Evolutionary conservation across 2,888 invertebrate genomes (phyloP), one percentile per base, ranked within the genome.

Genomic region (Agrochola litura): DNA sequence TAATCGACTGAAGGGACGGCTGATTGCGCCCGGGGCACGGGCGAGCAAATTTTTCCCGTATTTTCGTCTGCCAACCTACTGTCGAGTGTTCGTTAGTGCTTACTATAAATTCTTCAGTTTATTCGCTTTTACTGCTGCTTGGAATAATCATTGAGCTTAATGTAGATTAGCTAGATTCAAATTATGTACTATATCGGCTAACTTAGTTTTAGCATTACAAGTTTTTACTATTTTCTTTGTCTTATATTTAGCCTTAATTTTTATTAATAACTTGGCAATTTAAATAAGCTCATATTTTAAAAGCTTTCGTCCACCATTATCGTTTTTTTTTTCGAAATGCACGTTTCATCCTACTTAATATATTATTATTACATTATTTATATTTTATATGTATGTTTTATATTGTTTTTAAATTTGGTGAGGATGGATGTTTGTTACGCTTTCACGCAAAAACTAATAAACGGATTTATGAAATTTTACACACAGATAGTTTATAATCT

Each of bases 1-100:
- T 88, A 96, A 96, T 96, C 96, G 95, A 89, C 92, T 93, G 94
- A 94, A 95, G 96, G 96, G 96, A 95, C 91, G 96, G 93, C 93
- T 96, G 96, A 96, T 96, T 96, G 95, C 95, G 94, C 96, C 94
- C 92, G 91, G 91, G 95, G 95, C 93, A 83, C 84, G 86, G 85
- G 86, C 83, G 88, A 84, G 87, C 86, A 89, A 82, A 90, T 93
- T 94, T 93, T 94, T 94, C 91, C 89, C 92, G 90, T 90, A 92
- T 93, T 94, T 94, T 94, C 92, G 91, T 91, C 87, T 89, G 81
- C 88, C 89, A 89, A 91, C 89, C 90, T 88, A 88, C 89, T 91
- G 90, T 84, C 83, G 84, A 84, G 77, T 89, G 85, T 89, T 90
- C 79, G 76, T 86, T 89, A 75, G 76, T 81, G 56, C n/a, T 89